Base-by-base conservation (phyloP, 2,888 invertebrate species). In the Aporophyla nigra region DNA sequence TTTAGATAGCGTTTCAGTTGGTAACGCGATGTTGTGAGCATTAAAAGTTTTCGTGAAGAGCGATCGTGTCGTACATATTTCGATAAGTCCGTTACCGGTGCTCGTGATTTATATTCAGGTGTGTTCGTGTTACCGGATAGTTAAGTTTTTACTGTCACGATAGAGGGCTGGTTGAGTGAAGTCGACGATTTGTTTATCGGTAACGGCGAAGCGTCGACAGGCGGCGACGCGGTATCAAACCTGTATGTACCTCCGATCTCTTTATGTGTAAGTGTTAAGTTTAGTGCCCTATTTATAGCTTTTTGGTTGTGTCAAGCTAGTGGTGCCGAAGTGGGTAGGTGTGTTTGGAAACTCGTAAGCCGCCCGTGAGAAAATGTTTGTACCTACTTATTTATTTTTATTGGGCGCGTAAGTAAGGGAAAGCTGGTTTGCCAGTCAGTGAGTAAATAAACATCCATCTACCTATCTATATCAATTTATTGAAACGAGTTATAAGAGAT, bases 81-180 rank as follows among this genome's bases (percentile, higher is more conserved):
- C 92, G 94, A 95, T 95, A 96, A 94, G 93, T 94, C 92, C 89
- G 89, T 91, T 94, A 93, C 92, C 87, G 90, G 93, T 93, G 91
- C 90, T 93, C 90, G 93, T 95, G 94, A 95, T 96, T 96, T 96
- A 95, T 93, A 94, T 94, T 93, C 92, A 94, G 93, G 94, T 94
- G 93, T 92, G 92, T 94, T 94, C 95, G 93, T 96, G 96, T 95
- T 92, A 91, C 93, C 92, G 92, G 95, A 96, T 96, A 96, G 95
- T 96, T 96, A 95, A 95, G 92, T 93, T 96, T 96, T 96, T 95
- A 96, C 91, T 92, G 93, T 92, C 94, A 92, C 93, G 95, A 96
- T 95, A 96, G 93, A 93, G 94, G 94, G 88, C 88, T 88, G 89
- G 91, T 90, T 92, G 93, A 94, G 94, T 95, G 92, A 91, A 93